phyloP scores from a whole-genome alignment of 2,797 vertebrate genomes.

The Molossus alvarezi region DNA sequence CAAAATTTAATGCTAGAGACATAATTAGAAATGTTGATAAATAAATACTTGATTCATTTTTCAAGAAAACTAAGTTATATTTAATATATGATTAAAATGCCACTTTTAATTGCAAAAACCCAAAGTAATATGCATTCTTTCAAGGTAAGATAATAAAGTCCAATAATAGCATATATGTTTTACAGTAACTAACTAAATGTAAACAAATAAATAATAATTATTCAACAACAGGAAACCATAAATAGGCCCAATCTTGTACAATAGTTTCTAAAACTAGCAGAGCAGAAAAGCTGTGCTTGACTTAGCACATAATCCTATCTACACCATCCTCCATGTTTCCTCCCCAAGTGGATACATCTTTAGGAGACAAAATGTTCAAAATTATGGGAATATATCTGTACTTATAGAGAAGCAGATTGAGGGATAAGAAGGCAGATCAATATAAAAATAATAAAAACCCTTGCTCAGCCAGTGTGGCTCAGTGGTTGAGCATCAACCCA shows the following conservation, averaged over 20 bases:
- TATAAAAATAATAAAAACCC: neutral
- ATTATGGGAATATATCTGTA: neutral
- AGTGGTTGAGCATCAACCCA: too few relatives aligned
- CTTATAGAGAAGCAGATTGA: neutral
- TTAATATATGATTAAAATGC: neutral
- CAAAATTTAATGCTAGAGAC: slow-evolving; percentile 1
- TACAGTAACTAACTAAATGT: neutral
- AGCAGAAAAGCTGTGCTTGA: neutral
- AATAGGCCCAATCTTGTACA: neutral
- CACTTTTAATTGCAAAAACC: neutral
- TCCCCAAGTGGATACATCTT: neutral
- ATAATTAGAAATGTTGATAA: slow-evolving; percentile 49
- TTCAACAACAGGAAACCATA: neutral
- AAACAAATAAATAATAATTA: neutral
- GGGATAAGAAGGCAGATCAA: neutral
- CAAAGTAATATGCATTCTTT: neutral
- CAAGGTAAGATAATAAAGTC: neutral
- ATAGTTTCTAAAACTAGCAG: neutral
- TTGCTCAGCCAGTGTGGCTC: too few relatives aligned
- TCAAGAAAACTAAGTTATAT: neutral
- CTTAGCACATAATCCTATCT: neutral
- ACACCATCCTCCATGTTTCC: neutral
- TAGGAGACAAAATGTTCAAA: neutral
- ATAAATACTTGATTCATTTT: neutral
- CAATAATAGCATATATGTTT: neutral